These are phyloP conservation scores for Exocentrus adspersus DNA, from an alignment of 2,888 invertebrate genomes.

Conservation along the genomic window DNA sequence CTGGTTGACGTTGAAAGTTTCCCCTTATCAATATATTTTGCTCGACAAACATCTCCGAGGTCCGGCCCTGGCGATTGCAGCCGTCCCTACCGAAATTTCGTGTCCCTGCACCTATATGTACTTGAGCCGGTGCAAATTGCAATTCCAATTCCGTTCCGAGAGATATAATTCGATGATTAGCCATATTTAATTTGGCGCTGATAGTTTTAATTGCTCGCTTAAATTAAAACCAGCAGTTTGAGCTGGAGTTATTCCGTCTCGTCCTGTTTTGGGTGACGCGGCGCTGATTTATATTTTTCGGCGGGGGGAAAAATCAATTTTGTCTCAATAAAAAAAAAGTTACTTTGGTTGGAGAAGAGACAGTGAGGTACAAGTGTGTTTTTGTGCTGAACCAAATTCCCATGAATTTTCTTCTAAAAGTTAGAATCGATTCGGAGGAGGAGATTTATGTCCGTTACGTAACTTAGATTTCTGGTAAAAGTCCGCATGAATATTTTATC, in stretches of 20 bases:
- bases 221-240: slow-evolving; percentile 17
- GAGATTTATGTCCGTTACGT: background rate
- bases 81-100: slow-evolving; percentile 24
- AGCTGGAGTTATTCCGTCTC: slow-evolving; percentile 1
- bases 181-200: slow-evolving; percentile 31
- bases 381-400: too few relatives aligned
- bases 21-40: too few relatives aligned
- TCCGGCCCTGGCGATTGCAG: too few relatives aligned
- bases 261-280: background rate
- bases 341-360: too few relatives aligned
- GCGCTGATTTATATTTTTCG: background rate
- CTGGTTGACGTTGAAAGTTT: too few relatives aligned
- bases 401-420: too few relatives aligned
- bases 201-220: slow-evolving; percentile 28
- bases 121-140: slow-evolving; percentile 25
- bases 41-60: too few relatives aligned
- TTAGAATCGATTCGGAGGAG: too few relatives aligned
- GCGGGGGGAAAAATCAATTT: background rate
- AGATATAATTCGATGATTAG: slow-evolving; percentile 27
- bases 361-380: too few relatives aligned
- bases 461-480: background rate
- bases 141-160: slow-evolving; percentile 25
- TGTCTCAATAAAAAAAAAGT: background rate
- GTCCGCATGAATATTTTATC: slow-evolving; percentile 1
- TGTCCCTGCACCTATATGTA: slow-evolving; percentile 23